Percentiles rank a stretch among this genome's conserved stretches.
Conservation (phyloP, 2,797 vertebrate species). For the Cygnus olor region DNA sequence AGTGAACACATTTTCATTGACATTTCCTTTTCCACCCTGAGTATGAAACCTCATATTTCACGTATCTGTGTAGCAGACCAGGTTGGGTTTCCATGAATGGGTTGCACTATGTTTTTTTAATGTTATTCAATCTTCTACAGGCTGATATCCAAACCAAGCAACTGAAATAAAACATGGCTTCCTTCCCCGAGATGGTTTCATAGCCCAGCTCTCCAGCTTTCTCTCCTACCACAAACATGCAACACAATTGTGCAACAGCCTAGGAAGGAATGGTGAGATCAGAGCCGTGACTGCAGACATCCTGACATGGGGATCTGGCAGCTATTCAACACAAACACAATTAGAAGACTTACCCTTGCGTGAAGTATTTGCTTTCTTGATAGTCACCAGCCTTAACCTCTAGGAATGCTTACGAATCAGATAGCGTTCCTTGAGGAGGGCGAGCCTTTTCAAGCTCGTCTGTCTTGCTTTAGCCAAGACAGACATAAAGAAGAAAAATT, state of each 20-base stretch:
- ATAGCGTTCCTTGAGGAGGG: slow-evolving; percentile 59
- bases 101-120: neutral
- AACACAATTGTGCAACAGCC: slow-evolving; percentile 65
- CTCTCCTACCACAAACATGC: slow-evolving; percentile 70
- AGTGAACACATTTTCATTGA: slow-evolving; percentile 18
- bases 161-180: slow-evolving; percentile 71
- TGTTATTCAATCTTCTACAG: slow-evolving; percentile 66
- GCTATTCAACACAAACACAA: slow-evolving; percentile 82
- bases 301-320: slow-evolving; percentile 81
- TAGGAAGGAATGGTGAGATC: slow-evolving; percentile 71
- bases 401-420: slow-evolving; percentile 73
- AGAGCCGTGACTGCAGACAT: slow-evolving; percentile 79
- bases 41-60: slow-evolving; percentile 53
- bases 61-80: slow-evolving; percentile 1
- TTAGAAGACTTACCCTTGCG: slow-evolving; percentile 83
- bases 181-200: slow-evolving; percentile 64
- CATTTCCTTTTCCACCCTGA: neutral
- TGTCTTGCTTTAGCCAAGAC: slow-evolving; percentile 29
- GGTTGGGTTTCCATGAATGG: slow-evolving; percentile 41
- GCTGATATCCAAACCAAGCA: slow-evolving; percentile 74
- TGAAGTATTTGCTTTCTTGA: slow-evolving; percentile 82
- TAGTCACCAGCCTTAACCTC: slow-evolving; percentile 76
- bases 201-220: slow-evolving; percentile 60
- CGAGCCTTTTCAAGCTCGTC: slow-evolving; percentile 30
- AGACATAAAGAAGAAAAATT: slow-evolving; percentile 51